Evolutionary conservation across 2,888 invertebrate genomes (phyloP).

Genomic region (Strigamia transsilvanica): DNA sequence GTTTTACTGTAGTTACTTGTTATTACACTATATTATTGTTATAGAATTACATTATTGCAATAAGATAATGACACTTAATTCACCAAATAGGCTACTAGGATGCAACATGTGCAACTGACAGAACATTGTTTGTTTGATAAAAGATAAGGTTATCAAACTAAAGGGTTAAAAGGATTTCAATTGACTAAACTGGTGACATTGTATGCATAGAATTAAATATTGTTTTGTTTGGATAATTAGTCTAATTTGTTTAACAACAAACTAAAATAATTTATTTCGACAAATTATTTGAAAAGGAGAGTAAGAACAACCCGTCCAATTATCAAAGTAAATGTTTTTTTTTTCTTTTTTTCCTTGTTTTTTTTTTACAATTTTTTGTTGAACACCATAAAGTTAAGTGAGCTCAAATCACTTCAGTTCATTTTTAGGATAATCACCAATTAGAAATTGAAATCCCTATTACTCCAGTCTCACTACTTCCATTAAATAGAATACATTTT

Average conservation of each 20-base stretch:
- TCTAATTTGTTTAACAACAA: neutral
- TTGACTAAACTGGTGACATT: neutral
- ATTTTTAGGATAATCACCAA: neutral
- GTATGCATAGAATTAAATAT: neutral
- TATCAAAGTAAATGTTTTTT: no score
- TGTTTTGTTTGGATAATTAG: neutral
- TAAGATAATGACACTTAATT: slow-evolving; percentile 46
- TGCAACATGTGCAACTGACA: slow-evolving; percentile 37
- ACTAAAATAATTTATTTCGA: neutral
- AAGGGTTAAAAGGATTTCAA: neutral
- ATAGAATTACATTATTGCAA: slow-evolving; percentile 31
- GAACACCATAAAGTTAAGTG: neutral
- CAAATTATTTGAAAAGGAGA: neutral
- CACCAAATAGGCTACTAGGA: slow-evolving; percentile 43
- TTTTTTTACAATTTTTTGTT: neutral
- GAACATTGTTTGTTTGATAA: slow-evolving; percentile 2
- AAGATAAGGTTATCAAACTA: neutral
- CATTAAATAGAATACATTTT: slow-evolving; percentile 22
- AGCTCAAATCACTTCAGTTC: neutral
- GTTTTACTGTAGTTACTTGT: slow-evolving; percentile 21
- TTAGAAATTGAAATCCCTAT: slow-evolving; percentile 6
- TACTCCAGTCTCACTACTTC: neutral
- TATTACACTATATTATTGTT: slow-evolving; percentile 31
- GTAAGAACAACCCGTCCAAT: no score
- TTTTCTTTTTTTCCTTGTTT: no score